These are phyloP conservation scores for Myotis davidii DNA, from an alignment of 2,113 vertebrate genomes.

Conservation along the genomic window DNA sequence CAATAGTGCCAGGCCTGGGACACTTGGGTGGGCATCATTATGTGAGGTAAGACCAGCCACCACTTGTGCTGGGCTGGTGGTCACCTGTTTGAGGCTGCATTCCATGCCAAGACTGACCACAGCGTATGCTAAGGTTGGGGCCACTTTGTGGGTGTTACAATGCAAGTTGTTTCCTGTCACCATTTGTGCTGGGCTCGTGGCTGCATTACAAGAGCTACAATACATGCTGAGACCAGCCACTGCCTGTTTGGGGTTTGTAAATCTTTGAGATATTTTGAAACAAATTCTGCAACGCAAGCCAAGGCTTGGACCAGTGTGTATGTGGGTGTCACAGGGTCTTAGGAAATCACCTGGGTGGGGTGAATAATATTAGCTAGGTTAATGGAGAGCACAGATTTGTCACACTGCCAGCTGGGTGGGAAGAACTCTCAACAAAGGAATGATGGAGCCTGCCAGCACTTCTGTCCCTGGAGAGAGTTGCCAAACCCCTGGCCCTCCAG, in stretches of 20 bases:
- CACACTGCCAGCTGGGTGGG: background rate
- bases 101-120: background rate
- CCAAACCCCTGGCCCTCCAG: background rate
- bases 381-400: background rate
- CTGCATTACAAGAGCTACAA: background rate
- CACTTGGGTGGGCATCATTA: background rate
- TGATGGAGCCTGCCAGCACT: background rate
- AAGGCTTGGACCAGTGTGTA: background rate
- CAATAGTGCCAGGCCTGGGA: background rate
- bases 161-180: background rate
- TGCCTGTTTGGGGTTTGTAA: background rate
- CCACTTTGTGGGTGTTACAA: background rate
- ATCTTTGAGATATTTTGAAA: background rate
- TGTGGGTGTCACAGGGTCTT: background rate
- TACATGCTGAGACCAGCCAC: background rate
- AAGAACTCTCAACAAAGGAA: background rate
- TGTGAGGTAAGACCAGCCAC: background rate
- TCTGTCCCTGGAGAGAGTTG: background rate
- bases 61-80: background rate
- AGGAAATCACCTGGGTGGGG: background rate
- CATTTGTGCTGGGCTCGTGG: background rate
- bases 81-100: background rate
- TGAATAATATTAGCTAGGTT: background rate
- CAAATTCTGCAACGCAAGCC: background rate
- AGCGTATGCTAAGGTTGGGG: background rate